Evolutionary conservation across 2,113 vertebrate species (phyloP).

Genomic region (Albula goreensis): DNA sequence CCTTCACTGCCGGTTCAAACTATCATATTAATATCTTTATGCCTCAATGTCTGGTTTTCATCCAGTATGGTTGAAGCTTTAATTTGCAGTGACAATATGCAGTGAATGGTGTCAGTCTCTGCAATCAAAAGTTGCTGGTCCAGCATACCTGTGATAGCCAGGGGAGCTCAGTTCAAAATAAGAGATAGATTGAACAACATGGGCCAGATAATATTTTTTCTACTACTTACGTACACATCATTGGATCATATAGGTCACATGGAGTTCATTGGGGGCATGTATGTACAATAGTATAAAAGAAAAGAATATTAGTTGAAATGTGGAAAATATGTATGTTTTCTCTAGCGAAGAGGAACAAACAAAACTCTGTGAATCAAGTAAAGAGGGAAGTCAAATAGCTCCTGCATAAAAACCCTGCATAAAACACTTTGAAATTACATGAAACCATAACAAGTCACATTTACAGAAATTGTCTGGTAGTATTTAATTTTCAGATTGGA

Average conservation of each 20-base stretch:
- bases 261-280: too few relatives aligned
- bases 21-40: too few relatives aligned
- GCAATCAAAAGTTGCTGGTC: too few relatives aligned
- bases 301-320: background rate
- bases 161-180: too few relatives aligned
- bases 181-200: too few relatives aligned
- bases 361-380: background rate
- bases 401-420: background rate
- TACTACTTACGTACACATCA: background rate
- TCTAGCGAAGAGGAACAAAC: background rate
- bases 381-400: background rate
- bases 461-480: background rate
- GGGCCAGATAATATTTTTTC: background rate
- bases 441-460: background rate
- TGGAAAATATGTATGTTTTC: background rate
- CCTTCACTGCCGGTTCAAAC: too few relatives aligned
- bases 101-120: too few relatives aligned
- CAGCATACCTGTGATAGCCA: too few relatives aligned
- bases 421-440: background rate
- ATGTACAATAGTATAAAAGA: too few relatives aligned
- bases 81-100: too few relatives aligned
- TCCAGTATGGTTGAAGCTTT: too few relatives aligned
- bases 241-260: background rate
- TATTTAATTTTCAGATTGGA: background rate
- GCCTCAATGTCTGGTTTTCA: too few relatives aligned